phyloP scores from a whole-genome alignment of 2,797 vertebrate genomes.

The Garrulus glandarius region DNA sequence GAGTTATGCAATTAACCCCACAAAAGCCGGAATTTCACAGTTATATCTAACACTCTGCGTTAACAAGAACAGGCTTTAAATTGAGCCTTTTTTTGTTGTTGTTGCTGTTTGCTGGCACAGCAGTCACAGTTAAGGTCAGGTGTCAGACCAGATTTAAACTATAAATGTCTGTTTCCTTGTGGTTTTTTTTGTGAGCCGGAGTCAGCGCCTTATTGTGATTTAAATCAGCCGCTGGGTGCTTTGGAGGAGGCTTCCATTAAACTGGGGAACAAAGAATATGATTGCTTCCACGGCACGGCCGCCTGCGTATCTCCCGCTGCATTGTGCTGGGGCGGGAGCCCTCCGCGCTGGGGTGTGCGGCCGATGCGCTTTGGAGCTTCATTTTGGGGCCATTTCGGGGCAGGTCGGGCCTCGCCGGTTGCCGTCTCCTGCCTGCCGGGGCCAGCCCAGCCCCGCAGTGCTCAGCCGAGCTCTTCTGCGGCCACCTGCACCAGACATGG shows the following conservation, averaged over 20 bases:
- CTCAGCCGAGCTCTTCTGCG: fast-evolving
- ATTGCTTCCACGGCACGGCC: neutral
- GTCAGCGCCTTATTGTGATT: conserved; percentile 56
- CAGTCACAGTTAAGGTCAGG: conserved; percentile 50
- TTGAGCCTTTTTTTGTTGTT: neutral
- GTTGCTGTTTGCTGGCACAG: conserved; percentile 49
- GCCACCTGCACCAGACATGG: fast-evolving
- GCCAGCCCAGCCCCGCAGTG: neutral
- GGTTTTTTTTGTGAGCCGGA: neutral
- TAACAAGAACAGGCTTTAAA: conserved; percentile 37
- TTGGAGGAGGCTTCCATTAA: conserved; percentile 44
- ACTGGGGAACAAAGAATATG: conserved; percentile 53
- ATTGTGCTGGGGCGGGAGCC: neutral
- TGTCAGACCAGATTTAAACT: conserved; percentile 54
- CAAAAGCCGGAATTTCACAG: conserved; percentile 68
- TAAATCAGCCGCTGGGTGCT: conserved; percentile 46
- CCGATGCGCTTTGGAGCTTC: neutral
- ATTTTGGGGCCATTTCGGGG: neutral
- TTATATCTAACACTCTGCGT: conserved; percentile 47
- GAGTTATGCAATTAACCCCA: conserved; percentile 59
- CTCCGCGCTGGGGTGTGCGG: neutral
- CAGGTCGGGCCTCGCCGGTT: neutral
- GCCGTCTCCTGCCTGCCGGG: neutral
- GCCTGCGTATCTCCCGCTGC: neutral
- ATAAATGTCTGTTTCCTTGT: conserved; percentile 44